phyloP scores from a whole-genome alignment of 2,113 vertebrate genomes.

The Smithornis capensis region DNA sequence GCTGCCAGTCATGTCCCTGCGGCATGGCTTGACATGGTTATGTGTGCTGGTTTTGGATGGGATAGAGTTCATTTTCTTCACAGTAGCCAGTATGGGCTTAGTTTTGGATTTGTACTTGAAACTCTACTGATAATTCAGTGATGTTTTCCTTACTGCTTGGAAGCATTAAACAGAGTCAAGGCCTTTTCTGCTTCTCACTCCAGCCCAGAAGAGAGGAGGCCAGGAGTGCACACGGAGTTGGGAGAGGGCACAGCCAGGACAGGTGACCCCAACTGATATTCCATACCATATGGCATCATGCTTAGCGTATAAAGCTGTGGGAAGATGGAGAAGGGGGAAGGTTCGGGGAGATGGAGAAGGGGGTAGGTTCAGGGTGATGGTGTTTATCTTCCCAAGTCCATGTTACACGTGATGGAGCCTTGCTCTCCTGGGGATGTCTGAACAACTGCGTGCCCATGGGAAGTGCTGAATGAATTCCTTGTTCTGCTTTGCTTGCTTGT shows the following conservation, averaged over 20 bases:
- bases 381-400: background rate
- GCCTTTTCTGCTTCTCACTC: background rate
- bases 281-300: background rate
- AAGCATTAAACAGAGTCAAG: background rate
- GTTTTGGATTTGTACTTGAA: background rate
- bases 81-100: too few species aligned
- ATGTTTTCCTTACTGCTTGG: background rate
- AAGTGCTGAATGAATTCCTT: background rate
- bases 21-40: accelerated
- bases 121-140: background rate
- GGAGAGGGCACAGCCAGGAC: background rate
- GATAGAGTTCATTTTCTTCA: background rate
- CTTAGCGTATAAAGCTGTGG: background rate
- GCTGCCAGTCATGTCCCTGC: background rate
- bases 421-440: background rate
- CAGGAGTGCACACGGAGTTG: background rate
- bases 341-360: background rate
- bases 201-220: background rate
- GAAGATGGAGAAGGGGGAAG: background rate
- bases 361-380: background rate
- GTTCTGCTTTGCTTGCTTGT: background rate
- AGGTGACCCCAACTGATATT: background rate
- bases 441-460: background rate
- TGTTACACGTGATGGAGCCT: accelerated
- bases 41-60: background rate